Evolutionary conservation across 2,113 vertebrate species (phyloP).

Genomic region (Gnathonemus longibarbis): DNA sequence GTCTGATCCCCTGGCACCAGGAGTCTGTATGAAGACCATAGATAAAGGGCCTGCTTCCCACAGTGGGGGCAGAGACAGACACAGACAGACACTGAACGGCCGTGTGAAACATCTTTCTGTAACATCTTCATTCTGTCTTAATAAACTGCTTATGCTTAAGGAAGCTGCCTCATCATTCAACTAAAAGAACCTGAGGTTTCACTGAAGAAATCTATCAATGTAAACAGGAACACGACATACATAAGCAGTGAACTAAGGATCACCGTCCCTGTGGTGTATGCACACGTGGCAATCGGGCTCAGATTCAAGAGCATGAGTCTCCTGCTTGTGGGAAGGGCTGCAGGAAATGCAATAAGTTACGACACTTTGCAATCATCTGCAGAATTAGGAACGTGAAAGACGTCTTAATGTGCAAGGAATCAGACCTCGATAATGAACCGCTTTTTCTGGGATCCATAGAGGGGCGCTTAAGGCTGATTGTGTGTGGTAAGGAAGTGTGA

Average conservation of each 20-base stretch:
- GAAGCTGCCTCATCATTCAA: no score
- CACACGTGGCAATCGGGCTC: neutral
- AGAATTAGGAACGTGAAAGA: neutral
- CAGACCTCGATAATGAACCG: neutral
- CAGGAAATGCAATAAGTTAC: neutral
- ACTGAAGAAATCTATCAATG: no score
- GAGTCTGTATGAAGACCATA: no score
- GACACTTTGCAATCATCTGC: neutral
- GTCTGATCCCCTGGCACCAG: no score
- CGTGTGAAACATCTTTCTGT: no score
- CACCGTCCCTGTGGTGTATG: neutral
- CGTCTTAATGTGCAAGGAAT: neutral
- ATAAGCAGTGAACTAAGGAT: neutral
- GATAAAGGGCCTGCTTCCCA: no score
- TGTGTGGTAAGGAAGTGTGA: neutral
- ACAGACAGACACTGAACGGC: no score
- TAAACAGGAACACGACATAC: neutral
- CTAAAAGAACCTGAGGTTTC: no score
- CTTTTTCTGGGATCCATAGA: neutral
- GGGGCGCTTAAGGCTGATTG: neutral
- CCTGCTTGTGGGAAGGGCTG: neutral
- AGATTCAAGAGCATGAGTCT: no score
- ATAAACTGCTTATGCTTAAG: no score
- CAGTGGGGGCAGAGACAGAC: no score
- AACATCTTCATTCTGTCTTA: no score